phyloP scores from a whole-genome alignment of 2,797 vertebrate species.

The Naso thynnoides region DNA sequence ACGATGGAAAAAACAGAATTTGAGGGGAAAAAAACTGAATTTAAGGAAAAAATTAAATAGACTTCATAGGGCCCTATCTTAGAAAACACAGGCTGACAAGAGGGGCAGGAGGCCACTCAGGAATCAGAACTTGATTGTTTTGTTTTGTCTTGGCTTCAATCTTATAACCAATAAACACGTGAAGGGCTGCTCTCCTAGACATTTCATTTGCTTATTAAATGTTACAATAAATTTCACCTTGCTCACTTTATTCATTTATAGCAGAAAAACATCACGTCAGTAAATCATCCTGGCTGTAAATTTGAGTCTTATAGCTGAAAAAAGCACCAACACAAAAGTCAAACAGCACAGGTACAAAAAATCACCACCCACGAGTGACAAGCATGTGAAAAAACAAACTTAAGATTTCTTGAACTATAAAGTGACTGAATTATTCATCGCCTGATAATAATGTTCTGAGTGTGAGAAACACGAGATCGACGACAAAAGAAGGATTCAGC shows the following conservation, averaged over 20 bases:
- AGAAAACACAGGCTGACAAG: too few relatives aligned
- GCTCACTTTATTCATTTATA: too few relatives aligned
- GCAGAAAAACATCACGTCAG: not conserved
- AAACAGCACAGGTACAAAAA: not conserved
- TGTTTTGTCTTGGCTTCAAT: too few relatives aligned
- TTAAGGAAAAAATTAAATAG: too few relatives aligned
- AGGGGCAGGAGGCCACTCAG: too few relatives aligned
- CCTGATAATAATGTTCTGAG: slow-evolving; percentile 7
- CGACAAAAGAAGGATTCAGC: slow-evolving; percentile 15
- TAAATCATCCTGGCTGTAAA: not conserved
- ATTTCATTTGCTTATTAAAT: not conserved
- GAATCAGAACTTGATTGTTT: too few relatives aligned
- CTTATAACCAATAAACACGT: too few relatives aligned
- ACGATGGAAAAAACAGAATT: too few relatives aligned
- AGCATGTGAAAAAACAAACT: slow-evolving; percentile 14
- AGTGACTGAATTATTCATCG: slow-evolving; percentile 28
- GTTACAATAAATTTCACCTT: too few relatives aligned
- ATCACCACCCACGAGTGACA: slow-evolving; percentile 1
- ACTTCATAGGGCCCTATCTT: too few relatives aligned
- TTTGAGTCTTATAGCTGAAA: not conserved
- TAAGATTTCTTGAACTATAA: slow-evolving; percentile 16
- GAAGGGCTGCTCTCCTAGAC: too few relatives aligned
- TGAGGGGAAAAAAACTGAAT: too few relatives aligned
- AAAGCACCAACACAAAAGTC: not conserved
- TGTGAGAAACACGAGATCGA: slow-evolving; percentile 20